Evolutionary conservation across 1,140 invertebrate species (phyloP), one percentile per base, ranked within the genome.

Genomic region (Acromyrmex echinatior): DNA sequence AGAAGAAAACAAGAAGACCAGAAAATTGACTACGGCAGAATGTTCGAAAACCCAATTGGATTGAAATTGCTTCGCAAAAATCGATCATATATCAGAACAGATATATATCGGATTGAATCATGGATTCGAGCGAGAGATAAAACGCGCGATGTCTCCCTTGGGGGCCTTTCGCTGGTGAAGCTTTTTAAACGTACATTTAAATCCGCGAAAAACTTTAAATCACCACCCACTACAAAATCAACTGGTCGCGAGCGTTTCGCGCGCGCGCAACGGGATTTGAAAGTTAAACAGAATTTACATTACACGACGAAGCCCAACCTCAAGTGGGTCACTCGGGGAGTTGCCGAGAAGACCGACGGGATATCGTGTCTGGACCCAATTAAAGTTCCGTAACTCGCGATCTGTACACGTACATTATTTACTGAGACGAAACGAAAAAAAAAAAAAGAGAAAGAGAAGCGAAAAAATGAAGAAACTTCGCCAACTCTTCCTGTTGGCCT

Each of bases 211-310:
- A 84, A 84, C 80, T 84, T 84, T 84, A 84, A 84, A 84, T 84
- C 80, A 84, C 80, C 80, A n/a, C 56, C 70, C 56, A 84, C 80
- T 84, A 73, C 56, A 84, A 84, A 84, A 84, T 76, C 70, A 76
- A 84, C 80, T 56, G 56, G 80, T 74, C 70, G 68, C 78, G 60
- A 12, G n/a, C 10, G n/a, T 16, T 51, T 16, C 58, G 25, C 21
- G 70, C 68, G 45, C n/a, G 56, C 74, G 35, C 39, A 12, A 4
- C 68, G 80, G 80, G 70, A 84, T 84, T 84, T 84, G 70, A 84
- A 84, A 84, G 80, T 84, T 84, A 84, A 84, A 84, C 80, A 84
- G 80, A 84, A 84, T 84, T 84, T 84, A 84, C 80, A 84, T 84
- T 60, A 45, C 70, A 35, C 18, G 25, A 14, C 25, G 31, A 56